These are phyloP conservation scores for Andrena camellia DNA, from an alignment of 2,888 invertebrate species.

Conservation along the genomic window DNA sequence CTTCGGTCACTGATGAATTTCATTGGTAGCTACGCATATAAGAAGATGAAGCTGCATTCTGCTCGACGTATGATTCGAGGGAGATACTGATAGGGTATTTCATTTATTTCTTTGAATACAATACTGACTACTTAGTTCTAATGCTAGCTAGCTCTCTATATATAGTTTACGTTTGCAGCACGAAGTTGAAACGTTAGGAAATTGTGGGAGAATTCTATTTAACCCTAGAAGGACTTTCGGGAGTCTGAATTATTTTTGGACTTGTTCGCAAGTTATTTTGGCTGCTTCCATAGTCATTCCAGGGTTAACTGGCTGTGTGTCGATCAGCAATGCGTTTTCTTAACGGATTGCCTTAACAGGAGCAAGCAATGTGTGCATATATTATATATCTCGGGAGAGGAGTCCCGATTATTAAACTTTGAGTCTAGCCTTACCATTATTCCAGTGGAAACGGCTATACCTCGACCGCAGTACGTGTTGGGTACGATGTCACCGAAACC, in stretches of 20 bases:
- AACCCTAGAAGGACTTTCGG: not conserved
- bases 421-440: constrained; percentile 95
- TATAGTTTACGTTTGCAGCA: not conserved
- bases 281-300: not conserved
- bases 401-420: constrained; percentile 43
- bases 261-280: not conserved
- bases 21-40: not conserved
- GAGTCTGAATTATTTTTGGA: not conserved
- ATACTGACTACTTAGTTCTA: too few relatives aligned
- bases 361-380: constrained; percentile 12
- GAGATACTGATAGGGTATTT: not conserved
- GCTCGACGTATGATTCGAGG: not conserved
- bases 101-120: not conserved
- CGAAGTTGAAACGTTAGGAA: not conserved
- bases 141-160: too few relatives aligned
- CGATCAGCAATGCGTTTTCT: constrained; percentile 9
- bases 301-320: not conserved
- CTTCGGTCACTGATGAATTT: not conserved
- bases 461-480: constrained; percentile 99
- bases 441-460: constrained; percentile 99
- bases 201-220: not conserved
- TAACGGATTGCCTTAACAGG: not conserved
- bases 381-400: constrained; percentile 31
- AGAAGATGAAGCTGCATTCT: not conserved
- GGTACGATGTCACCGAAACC: constrained; percentile 99